phyloP scores from a whole-genome alignment of 2,888 invertebrate genomes.

The Polymixis flavicincta region DNA sequence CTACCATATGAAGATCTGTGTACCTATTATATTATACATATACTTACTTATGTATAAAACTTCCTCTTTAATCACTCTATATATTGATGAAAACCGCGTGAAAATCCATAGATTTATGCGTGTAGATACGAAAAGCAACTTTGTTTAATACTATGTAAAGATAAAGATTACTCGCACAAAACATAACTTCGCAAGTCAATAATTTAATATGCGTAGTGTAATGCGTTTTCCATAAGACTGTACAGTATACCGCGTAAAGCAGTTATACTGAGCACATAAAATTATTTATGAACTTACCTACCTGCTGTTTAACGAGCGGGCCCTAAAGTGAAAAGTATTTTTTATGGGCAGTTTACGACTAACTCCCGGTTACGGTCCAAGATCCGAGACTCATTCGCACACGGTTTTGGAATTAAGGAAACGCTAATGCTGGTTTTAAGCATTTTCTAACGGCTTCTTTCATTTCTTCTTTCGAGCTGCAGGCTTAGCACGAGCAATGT shows the following conservation, averaged over 20 bases:
- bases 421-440: conserved; percentile 23
- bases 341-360: conserved; percentile 80
- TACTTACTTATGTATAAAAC: no score
- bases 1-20: no score
- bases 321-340: conserved; percentile 83
- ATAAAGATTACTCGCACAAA: not conserved
- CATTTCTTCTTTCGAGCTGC: not conserved
- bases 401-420: conserved; percentile 38
- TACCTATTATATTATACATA: no score
- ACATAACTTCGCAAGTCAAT: conserved; percentile 21
- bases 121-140: no score
- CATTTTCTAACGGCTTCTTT: not conserved
- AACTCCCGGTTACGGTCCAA: conserved; percentile 55
- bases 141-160: no score
- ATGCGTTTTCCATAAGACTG: conserved; percentile 53
- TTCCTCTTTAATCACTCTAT: no score
- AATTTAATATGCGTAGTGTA: conserved; percentile 43
- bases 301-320: conserved; percentile 79
- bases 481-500: no score
- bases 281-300: conserved; percentile 85
- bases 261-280: conserved; percentile 72
- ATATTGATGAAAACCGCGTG: no score
- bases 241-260: conserved; percentile 57
- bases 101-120: no score
- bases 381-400: conserved; percentile 57